Evolutionary conservation across 2,888 invertebrate species (phyloP).

Genomic region (Anarsia innoxiella): DNA sequence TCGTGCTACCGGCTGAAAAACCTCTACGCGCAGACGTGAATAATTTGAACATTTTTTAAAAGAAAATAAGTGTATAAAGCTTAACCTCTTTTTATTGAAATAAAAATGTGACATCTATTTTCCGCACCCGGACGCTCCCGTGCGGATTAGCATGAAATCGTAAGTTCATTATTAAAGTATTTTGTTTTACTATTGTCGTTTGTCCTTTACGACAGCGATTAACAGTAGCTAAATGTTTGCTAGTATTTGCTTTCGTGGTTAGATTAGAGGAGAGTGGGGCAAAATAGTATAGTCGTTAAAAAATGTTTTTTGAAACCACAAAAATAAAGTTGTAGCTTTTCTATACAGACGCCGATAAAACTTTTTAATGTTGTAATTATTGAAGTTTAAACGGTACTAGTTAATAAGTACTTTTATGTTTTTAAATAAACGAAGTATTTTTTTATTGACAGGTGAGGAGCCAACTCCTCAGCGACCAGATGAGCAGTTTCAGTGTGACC

Average conservation of each 20-base stretch:
- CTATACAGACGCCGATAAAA: too few relatives aligned
- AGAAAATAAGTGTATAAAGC: too few relatives aligned
- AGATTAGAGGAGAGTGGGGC: background rate
- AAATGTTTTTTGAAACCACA: too few relatives aligned
- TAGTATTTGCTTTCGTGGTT: slow-evolving; percentile 1
- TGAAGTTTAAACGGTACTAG: too few relatives aligned
- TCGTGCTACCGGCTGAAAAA: slow-evolving; percentile 17
- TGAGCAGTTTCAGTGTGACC: slow-evolving; percentile 56
- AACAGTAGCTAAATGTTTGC: slow-evolving; percentile 2
- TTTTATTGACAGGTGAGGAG: slow-evolving; percentile 40
- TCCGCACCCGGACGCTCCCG: slow-evolving; percentile 15
- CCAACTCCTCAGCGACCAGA: slow-evolving; percentile 57
- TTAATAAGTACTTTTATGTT: too few relatives aligned
- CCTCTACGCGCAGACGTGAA: background rate
- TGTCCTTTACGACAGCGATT: slow-evolving; percentile 13
- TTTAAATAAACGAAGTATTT: too few relatives aligned
- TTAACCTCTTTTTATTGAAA: too few relatives aligned
- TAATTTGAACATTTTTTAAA: background rate
- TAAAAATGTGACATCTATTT: slow-evolving; percentile 31
- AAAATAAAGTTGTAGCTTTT: too few relatives aligned
- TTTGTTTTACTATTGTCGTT: slow-evolving; percentile 8
- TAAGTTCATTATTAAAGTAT: slow-evolving; percentile 20
- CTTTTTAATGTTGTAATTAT: too few relatives aligned
- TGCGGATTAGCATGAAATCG: slow-evolving; percentile 23
- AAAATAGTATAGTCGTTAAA: too few relatives aligned